A percentile compares a stretch with the other conserved stretches of the same genome.
Conservation (phyloP, 2,888 invertebrate genomes). For the Nowickia ferox region DNA sequence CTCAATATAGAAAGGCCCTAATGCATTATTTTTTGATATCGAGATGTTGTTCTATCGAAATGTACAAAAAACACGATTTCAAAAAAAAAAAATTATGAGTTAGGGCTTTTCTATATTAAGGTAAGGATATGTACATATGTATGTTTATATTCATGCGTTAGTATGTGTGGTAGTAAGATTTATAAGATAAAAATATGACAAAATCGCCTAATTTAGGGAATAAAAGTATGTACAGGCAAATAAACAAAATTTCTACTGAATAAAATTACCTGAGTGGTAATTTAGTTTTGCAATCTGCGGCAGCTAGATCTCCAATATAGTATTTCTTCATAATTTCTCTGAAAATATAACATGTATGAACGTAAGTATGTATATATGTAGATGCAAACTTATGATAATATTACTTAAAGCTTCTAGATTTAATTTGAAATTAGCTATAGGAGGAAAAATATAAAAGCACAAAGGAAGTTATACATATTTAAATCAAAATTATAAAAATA, state of each 20-base stretch:
- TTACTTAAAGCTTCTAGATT: too few relatives aligned
- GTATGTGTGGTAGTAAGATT: background rate
- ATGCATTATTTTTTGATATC: too few relatives aligned
- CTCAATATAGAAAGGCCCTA: too few relatives aligned
- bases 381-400: too few relatives aligned
- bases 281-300: constrained; percentile 84
- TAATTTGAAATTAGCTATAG: too few relatives aligned
- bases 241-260: background rate
- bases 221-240: background rate
- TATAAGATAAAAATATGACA: background rate
- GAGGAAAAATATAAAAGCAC: too few relatives aligned
- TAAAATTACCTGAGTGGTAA: constrained; percentile 77
- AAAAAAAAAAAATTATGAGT: too few relatives aligned
- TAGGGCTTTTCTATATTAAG: background rate
- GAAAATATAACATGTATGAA: constrained; percentile 18
- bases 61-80: too few relatives aligned
- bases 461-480: too few relatives aligned
- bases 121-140: background rate
- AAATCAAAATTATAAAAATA: too few relatives aligned
- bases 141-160: background rate
- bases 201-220: background rate
- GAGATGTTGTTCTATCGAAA: too few relatives aligned
- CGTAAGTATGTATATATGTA: background rate
- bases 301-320: constrained; percentile 92
- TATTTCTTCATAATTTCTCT: constrained; percentile 91